These are phyloP conservation scores for Characodon lateralis DNA, from an alignment of 2,797 vertebrate genomes.

Conservation along the genomic window DNA sequence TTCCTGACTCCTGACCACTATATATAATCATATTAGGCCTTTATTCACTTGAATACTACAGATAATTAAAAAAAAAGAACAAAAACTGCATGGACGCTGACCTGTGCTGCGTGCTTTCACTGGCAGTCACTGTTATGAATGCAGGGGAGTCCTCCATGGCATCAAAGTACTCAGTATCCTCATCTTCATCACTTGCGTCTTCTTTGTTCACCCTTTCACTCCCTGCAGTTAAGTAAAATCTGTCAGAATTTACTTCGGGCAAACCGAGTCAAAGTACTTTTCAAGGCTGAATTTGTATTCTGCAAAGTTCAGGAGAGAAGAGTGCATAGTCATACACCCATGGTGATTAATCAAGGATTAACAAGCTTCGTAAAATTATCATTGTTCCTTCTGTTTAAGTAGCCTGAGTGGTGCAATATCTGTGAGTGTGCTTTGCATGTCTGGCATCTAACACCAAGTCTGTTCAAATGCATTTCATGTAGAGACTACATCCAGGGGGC, in stretches of 20 bases:
- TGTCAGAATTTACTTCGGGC: constrained; percentile 20
- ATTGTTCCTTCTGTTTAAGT: constrained; percentile 54
- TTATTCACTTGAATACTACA: background rate
- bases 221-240: constrained; percentile 66
- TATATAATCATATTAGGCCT: background rate
- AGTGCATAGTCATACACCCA: constrained; percentile 54
- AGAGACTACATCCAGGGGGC: background rate
- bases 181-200: constrained; percentile 99
- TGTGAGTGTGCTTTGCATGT: constrained; percentile 20
- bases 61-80: background rate
- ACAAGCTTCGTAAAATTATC: constrained; percentile 64
- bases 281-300: constrained; percentile 16
- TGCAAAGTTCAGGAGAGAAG: constrained; percentile 34
- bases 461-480: background rate
- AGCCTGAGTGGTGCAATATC: constrained; percentile 31
- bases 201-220: constrained; percentile 85
- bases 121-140: constrained; percentile 95
- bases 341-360: constrained; percentile 66
- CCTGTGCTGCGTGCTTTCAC: constrained; percentile 91
- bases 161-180: constrained; percentile 97
- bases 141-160: constrained; percentile 98
- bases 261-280: constrained; percentile 15
- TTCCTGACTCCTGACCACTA: background rate
- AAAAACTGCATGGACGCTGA: constrained; percentile 58
- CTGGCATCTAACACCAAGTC: background rate